Percentiles rank a stretch among this genome's conserved stretches.
Evolutionary conservation across 2,888 invertebrate species (phyloP).

Genomic region (Myopa tessellatipennis): DNA sequence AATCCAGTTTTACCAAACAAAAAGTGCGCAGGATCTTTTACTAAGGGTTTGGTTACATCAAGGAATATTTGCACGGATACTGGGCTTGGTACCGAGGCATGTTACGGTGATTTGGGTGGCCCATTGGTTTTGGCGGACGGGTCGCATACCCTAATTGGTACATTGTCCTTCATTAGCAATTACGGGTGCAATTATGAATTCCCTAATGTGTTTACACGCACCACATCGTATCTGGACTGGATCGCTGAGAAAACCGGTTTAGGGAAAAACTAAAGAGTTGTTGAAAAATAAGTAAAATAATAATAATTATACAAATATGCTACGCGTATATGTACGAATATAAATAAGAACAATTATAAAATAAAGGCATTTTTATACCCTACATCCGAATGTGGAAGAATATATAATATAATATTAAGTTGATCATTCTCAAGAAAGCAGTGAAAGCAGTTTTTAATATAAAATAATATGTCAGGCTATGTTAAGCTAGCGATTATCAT

Average conservation of each 20-base stretch:
- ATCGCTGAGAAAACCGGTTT: constrained; percentile 48
- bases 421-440: too few relatives aligned
- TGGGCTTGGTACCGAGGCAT: constrained; percentile 56
- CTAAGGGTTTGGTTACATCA: constrained; percentile 48
- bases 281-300: too few relatives aligned
- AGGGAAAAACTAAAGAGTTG: neutral
- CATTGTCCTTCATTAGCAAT: constrained; percentile 61
- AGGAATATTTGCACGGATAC: constrained; percentile 65
- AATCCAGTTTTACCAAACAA: constrained; percentile 39
- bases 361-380: too few relatives aligned
- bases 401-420: too few relatives aligned
- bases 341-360: too few relatives aligned
- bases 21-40: neutral
- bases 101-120: constrained; percentile 65
- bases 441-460: too few relatives aligned
- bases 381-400: too few relatives aligned
- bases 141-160: constrained; percentile 56
- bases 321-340: too few relatives aligned
- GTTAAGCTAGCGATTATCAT: too few relatives aligned
- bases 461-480: too few relatives aligned
- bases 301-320: too few relatives aligned
- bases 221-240: constrained; percentile 62
- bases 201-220: constrained; percentile 63
- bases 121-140: constrained; percentile 58
- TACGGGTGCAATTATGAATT: constrained; percentile 61